Conservation (phyloP, 2,888 invertebrate genomes). For the Apeira syringaria region DNA sequence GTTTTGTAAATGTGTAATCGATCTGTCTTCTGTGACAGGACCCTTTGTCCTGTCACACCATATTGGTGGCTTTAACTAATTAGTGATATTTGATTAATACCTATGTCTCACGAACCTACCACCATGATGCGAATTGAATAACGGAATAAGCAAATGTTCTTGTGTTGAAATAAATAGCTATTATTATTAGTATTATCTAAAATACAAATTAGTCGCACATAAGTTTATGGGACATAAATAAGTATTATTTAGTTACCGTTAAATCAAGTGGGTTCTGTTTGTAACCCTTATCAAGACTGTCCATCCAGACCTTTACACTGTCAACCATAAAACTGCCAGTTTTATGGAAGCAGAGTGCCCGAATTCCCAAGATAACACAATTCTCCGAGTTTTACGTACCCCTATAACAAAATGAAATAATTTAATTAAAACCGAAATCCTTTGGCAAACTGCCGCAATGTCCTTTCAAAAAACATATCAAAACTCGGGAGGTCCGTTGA, state of each 20-base stretch:
- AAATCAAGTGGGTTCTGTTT: background rate
- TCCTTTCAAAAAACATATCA: conserved; percentile 33
- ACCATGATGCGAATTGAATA: no score
- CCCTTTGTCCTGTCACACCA: no score
- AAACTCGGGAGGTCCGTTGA: conserved; percentile 28
- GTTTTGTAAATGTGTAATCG: no score
- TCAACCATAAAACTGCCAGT: conserved; percentile 10
- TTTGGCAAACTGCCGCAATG: conserved; percentile 11
- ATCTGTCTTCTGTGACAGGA: no score
- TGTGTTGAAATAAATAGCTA: no score
- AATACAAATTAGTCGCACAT: conserved; percentile 5
- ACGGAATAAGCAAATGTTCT: no score
- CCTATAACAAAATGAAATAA: conserved; percentile 25
- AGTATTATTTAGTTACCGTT: no score
- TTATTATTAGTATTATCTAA: no score
- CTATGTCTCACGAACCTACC: no score
- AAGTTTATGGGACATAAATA: conserved; percentile 4
- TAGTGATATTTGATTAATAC: no score
- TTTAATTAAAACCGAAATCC: conserved; percentile 33
- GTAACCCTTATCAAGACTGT: conserved; percentile 7
- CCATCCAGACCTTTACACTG: conserved; percentile 3
- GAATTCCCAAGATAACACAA: conserved; percentile 15
- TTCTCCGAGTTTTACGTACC: conserved; percentile 7
- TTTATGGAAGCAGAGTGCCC: conserved; percentile 11
- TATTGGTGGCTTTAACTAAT: no score